These are phyloP conservation scores for Linyphia triangularis DNA, from an alignment of 2,888 invertebrate genomes.

Conservation along the genomic window DNA sequence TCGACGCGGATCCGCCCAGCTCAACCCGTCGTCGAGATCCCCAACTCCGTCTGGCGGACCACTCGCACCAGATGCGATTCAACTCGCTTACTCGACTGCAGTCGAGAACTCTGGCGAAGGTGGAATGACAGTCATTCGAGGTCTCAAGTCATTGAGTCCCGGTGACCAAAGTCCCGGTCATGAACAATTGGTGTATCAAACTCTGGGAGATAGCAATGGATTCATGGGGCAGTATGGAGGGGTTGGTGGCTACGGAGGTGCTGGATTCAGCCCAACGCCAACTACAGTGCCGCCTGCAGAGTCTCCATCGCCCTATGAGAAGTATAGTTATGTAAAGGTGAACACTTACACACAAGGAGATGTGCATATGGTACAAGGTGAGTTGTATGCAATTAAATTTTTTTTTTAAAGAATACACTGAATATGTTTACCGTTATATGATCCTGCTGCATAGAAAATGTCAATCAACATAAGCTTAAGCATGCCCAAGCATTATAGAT, in stretches of 20 bases:
- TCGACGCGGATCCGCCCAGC: background rate
- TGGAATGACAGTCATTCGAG: conserved; percentile 51
- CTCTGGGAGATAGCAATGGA: conserved; percentile 46
- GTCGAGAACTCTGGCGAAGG: background rate
- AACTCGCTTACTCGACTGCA: conserved; percentile 43
- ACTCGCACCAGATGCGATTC: conserved; percentile 21
- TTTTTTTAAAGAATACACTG: too few relatives aligned
- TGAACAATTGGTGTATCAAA: conserved; percentile 51
- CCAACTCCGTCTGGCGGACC: background rate
- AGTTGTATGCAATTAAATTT: too few relatives aligned
- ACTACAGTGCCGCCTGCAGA: background rate
- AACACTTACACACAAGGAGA: background rate
- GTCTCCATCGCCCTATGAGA: conserved; percentile 24
- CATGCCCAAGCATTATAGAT: too few relatives aligned
- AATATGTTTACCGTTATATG: too few relatives aligned
- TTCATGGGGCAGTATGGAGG: conserved; percentile 37
- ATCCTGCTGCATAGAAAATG: too few relatives aligned
- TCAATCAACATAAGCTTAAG: too few relatives aligned
- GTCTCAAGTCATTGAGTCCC: conserved; percentile 34
- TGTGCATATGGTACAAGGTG: conserved; percentile 44
- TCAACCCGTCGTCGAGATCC: conserved; percentile 2
- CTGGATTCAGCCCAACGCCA: conserved; percentile 12
- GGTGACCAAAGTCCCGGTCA: conserved; percentile 10
- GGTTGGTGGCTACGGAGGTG: background rate
- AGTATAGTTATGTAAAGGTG: conserved; percentile 32